phyloP scores from a whole-genome alignment of 1,140 invertebrate genomes.

The Linepithema humile region DNA sequence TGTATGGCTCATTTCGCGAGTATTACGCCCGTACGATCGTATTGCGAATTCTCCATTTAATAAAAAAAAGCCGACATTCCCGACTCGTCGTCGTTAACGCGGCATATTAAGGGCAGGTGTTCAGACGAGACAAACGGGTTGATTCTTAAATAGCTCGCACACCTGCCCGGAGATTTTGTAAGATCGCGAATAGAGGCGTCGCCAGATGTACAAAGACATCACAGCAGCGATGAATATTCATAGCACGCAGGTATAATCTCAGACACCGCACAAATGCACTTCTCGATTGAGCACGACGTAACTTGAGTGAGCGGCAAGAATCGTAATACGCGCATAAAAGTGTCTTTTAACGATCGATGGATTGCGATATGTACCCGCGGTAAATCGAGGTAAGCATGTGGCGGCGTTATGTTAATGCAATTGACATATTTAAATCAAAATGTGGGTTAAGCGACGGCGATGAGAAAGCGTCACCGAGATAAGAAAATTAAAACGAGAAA shows the following conservation, averaged over 20 bases:
- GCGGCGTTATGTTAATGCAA: conserved; percentile 2
- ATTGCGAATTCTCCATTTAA: conserved; percentile 23
- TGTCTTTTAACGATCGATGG: not conserved
- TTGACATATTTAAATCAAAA: conserved; percentile 3
- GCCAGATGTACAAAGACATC: not conserved
- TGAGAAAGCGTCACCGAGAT: not conserved
- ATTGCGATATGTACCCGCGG: not conserved
- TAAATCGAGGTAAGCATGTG: not conserved
- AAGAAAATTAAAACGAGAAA: not conserved
- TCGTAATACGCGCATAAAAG: not conserved
- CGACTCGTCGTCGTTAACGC: not conserved
- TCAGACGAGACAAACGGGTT: conserved; percentile 24
- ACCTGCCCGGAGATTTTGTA: conserved; percentile 54
- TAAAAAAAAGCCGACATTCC: not conserved
- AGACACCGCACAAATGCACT: not conserved
- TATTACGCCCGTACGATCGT: not conserved
- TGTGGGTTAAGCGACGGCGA: not conserved
- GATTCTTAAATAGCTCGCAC: conserved; percentile 21
- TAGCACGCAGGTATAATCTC: conserved; percentile 11
- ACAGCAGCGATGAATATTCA: conserved; percentile 39
- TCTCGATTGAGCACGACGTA: not conserved
- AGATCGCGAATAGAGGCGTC: conserved; percentile 20
- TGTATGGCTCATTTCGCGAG: not conserved
- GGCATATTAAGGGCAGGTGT: conserved; percentile 63
- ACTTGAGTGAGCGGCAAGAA: not conserved